phyloP scores from a whole-genome alignment of 2,888 invertebrate species.

The Copidosoma aretas region DNA sequence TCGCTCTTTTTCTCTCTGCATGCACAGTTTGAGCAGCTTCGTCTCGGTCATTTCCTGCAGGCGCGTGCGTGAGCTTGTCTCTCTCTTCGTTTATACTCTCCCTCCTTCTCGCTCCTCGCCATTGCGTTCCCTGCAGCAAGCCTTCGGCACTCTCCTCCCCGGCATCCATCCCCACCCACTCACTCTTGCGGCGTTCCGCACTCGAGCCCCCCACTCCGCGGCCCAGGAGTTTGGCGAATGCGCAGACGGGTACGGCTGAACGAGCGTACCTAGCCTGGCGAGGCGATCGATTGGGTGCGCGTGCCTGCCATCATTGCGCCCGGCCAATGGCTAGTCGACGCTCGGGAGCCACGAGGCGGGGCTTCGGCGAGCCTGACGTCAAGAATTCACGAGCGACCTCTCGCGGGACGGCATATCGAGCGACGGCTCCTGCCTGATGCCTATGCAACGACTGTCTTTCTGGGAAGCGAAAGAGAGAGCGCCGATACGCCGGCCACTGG shows the following conservation, averaged over 20 bases:
- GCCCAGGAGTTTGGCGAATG: slow-evolving; percentile 34
- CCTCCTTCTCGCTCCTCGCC: slow-evolving; percentile 24
- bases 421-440: not conserved
- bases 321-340: slow-evolving; percentile 50
- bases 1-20: slow-evolving; percentile 29
- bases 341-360: slow-evolving; percentile 3
- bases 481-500: slow-evolving; percentile 30
- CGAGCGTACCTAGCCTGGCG: slow-evolving; percentile 36
- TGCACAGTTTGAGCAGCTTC: not conserved
- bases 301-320: slow-evolving; percentile 60
- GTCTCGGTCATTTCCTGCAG: too few relatives aligned
- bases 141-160: not conserved
- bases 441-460: not conserved
- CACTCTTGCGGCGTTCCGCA: not conserved
- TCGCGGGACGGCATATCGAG: not conserved
- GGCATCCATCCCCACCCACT: slow-evolving; percentile 18
- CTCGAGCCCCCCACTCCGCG: slow-evolving; percentile 31
- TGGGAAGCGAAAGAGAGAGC: not conserved
- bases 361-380: slow-evolving; percentile 4
- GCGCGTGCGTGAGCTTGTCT: not conserved
- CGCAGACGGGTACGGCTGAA: slow-evolving; percentile 29
- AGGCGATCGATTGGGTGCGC: slow-evolving; percentile 60
- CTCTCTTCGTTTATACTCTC: not conserved
- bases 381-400: slow-evolving; percentile 6
- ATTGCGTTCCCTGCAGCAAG: slow-evolving; percentile 25